A percentile compares a stretch with the other conserved stretches of the same genome.
Conservation (phyloP, 2,888 invertebrate genomes). For the Tridacna crocea region DNA sequence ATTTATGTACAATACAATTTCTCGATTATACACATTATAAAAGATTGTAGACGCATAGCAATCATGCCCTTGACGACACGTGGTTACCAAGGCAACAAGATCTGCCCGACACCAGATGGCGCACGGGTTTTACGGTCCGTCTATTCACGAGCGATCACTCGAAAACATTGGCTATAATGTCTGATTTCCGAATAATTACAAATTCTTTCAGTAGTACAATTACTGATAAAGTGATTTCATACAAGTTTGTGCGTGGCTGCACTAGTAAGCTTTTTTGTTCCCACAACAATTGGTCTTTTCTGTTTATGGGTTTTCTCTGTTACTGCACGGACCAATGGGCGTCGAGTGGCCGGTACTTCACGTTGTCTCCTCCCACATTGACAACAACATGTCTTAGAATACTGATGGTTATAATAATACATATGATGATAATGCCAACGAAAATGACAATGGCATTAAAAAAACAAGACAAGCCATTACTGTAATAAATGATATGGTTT, state of each 20-base stretch:
- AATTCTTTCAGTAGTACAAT: slow-evolving; percentile 12
- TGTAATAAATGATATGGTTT: too few relatives aligned
- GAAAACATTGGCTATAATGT: slow-evolving; percentile 42
- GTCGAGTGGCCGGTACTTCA: slow-evolving; percentile 4
- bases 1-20: neutral
- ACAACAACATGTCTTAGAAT: too few relatives aligned
- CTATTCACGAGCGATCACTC: slow-evolving; percentile 29
- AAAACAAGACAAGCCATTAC: too few relatives aligned
- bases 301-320: neutral
- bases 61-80: slow-evolving; percentile 39
- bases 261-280: neutral
- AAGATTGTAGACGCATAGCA: neutral
- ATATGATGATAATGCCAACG: too few relatives aligned
- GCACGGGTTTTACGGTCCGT: slow-evolving; percentile 28
- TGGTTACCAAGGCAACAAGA: slow-evolving; percentile 40
- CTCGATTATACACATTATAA: neutral
- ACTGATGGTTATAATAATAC: too few relatives aligned
- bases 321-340: neutral
- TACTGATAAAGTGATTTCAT: slow-evolving; percentile 24
- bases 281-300: neutral
- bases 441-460: too few relatives aligned
- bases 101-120: slow-evolving; percentile 47
- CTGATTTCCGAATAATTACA: slow-evolving; percentile 55
- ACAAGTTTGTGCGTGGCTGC: slow-evolving; percentile 2
- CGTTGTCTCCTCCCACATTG: too few relatives aligned